phyloP scores from a whole-genome alignment of 2,797 vertebrate genomes.

The Falco rusticolus region DNA sequence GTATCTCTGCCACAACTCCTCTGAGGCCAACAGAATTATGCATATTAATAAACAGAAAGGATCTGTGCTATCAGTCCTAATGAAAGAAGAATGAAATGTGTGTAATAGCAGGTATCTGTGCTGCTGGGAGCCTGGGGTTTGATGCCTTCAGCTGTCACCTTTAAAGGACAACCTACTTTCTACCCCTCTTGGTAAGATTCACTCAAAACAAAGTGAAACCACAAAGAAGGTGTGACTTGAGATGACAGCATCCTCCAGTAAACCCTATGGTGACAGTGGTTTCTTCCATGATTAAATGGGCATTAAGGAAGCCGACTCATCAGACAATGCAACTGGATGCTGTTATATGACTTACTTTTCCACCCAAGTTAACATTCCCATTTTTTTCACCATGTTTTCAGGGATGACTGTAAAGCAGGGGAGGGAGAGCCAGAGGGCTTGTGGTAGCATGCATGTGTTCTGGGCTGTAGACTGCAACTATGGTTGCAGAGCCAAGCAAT shows the following conservation, averaged over 20 bases:
- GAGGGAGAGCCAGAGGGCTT: background rate
- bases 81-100: slow-evolving; percentile 8
- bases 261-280: background rate
- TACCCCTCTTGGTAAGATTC: background rate
- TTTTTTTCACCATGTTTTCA: background rate
- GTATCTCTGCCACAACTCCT: background rate
- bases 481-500: background rate
- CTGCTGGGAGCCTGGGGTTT: background rate
- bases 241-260: background rate
- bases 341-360: background rate
- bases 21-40: slow-evolving; percentile 6
- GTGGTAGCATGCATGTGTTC: rapidly evolving
- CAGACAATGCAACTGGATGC: background rate
- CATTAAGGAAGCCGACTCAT: background rate
- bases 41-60: slow-evolving; percentile 14
- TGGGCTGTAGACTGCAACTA: background rate
- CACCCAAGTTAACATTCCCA: background rate
- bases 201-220: background rate
- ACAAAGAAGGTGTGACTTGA: background rate
- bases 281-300: background rate
- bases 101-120: background rate
- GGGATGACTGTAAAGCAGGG: background rate
- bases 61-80: background rate
- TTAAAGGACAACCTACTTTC: background rate
- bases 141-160: background rate